Evolutionary conservation across 1,140 invertebrate species (phyloP).

Genomic region (Choristoneura fumiferana): DNA sequence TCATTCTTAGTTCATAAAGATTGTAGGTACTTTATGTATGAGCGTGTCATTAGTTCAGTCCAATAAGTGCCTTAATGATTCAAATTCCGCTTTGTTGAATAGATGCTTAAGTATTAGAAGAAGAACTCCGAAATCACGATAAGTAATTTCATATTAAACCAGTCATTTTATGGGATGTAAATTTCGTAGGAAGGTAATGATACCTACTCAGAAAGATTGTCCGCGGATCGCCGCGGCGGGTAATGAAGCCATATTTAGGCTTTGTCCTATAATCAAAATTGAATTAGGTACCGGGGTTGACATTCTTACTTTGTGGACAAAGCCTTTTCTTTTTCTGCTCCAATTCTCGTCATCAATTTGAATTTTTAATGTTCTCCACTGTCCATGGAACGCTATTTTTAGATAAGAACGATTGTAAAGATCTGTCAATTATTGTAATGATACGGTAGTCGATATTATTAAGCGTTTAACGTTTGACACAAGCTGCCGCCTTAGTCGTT

Average conservation of each 20-base stretch:
- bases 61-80: conserved; percentile 5
- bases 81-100: conserved; percentile 9
- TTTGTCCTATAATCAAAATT: conserved; percentile 78
- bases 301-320: conserved; percentile 63
- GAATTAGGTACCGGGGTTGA: conserved; percentile 69
- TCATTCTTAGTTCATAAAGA: neutral
- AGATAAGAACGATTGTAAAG: conserved; percentile 27
- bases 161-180: conserved; percentile 68
- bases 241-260: conserved; percentile 74
- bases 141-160: conserved; percentile 64
- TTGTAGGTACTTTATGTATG: neutral
- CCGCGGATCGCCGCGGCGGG: conserved; percentile 61
- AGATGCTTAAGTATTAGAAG: conserved; percentile 5
- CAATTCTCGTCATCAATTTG: conserved; percentile 66
- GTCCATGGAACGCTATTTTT: conserved; percentile 46
- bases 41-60: conserved; percentile 1
- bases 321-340: conserved; percentile 71
- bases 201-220: conserved; percentile 72
- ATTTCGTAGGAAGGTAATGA: conserved; percentile 66
- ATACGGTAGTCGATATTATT: conserved; percentile 22
- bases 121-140: conserved; percentile 44
- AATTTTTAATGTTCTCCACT: conserved; percentile 61
- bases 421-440: conserved; percentile 32
- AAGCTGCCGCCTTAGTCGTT: neutral
- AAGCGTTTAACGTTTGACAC: conserved; percentile 20